These are phyloP conservation scores for Lepas anatifera DNA, from an alignment of 2,888 invertebrate species.

Conservation along the genomic window DNA sequence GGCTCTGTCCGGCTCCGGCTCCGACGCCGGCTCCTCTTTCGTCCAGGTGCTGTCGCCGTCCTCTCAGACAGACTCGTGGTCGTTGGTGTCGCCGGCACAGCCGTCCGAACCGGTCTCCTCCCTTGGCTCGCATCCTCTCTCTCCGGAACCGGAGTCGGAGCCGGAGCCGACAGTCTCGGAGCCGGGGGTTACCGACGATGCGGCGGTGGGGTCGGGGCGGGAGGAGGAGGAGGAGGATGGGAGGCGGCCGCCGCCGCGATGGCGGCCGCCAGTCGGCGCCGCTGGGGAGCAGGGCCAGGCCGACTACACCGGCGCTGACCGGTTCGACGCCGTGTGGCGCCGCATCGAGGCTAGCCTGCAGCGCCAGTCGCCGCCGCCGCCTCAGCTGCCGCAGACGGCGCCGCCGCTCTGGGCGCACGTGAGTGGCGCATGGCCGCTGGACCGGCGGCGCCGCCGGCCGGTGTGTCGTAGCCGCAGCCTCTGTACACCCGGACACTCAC, in stretches of 20 bases:
- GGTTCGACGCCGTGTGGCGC: slow-evolving; percentile 71
- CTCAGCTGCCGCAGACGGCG: background rate
- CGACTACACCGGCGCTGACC: slow-evolving; percentile 89
- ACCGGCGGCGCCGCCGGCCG: too few relatives aligned
- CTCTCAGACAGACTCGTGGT: background rate
- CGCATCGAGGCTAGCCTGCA: background rate
- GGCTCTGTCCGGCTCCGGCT: too few relatives aligned
- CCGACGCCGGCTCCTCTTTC: background rate
- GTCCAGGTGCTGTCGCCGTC: background rate
- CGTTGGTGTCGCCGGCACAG: too few relatives aligned
- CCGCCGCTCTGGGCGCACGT: slow-evolving; percentile 2
- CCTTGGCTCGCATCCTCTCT: too few relatives aligned
- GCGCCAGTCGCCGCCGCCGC: background rate
- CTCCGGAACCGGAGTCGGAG: too few relatives aligned
- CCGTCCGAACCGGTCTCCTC: background rate
- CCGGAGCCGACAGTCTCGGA: too few relatives aligned
- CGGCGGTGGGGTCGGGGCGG: too few relatives aligned
- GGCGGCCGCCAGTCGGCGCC: background rate
- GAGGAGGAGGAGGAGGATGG: background rate
- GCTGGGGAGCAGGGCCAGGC: slow-evolving; percentile 87
- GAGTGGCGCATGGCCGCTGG: background rate
- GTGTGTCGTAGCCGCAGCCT: too few relatives aligned
- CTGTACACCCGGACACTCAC: background rate
- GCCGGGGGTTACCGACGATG: too few relatives aligned
- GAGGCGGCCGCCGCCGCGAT: background rate